phyloP scores from a whole-genome alignment of 2,888 invertebrate species.

The Bombylius major region DNA sequence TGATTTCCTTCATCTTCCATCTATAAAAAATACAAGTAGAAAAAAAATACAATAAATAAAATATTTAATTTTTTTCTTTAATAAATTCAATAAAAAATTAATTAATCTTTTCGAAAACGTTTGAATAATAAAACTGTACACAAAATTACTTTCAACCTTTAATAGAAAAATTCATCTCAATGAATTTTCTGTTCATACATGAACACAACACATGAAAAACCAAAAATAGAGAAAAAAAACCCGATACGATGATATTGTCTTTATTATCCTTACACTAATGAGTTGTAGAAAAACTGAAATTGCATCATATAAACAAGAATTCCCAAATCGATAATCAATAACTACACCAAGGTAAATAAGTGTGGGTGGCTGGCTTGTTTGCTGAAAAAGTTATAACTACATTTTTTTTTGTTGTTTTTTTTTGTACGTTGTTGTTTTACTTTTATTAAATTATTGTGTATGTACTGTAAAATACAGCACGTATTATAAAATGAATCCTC shows the following conservation, averaged over 20 bases:
- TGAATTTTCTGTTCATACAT: too few relatives aligned
- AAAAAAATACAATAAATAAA: too few relatives aligned
- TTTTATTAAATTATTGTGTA: neutral
- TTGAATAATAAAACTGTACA: too few relatives aligned
- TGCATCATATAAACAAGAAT: slow-evolving; percentile 21
- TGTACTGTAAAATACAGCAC: neutral
- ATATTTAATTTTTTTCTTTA: too few relatives aligned
- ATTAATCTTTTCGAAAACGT: too few relatives aligned
- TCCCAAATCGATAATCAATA: slow-evolving; percentile 38
- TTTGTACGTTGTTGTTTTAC: too few relatives aligned
- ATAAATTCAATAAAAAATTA: too few relatives aligned
- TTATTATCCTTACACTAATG: neutral
- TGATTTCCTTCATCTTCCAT: slow-evolving; percentile 98
- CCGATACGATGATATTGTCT: neutral
- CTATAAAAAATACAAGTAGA: slow-evolving; percentile 38
- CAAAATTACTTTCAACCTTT: too few relatives aligned
- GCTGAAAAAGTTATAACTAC: neutral
- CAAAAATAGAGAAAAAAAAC: too few relatives aligned
- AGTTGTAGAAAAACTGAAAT: slow-evolving; percentile 15
- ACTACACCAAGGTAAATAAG: neutral
- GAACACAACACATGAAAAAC: too few relatives aligned
- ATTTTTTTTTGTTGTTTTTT: neutral
- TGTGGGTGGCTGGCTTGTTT: neutral
- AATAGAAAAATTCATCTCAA: too few relatives aligned
- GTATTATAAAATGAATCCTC: neutral